Conservation (phyloP, 2,888 invertebrate species). For the Melinaea marsaeus region DNA sequence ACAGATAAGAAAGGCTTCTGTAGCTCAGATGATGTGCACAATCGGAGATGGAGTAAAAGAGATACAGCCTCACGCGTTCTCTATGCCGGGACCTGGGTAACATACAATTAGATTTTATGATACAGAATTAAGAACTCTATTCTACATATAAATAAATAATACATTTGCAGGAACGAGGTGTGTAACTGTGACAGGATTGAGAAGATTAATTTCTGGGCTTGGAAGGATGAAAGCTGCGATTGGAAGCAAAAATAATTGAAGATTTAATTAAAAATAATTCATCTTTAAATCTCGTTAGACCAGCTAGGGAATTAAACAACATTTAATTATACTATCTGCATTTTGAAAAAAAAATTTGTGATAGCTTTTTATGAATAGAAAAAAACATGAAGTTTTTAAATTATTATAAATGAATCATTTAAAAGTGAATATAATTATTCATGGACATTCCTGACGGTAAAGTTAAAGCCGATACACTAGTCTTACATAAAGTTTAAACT, state of each 20-base stretch:
- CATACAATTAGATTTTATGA: not conserved
- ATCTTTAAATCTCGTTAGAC: not conserved
- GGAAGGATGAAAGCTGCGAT: conserved; percentile 40
- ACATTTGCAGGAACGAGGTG: conserved; percentile 42
- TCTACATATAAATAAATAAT: not conserved
- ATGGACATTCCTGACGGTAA: no score
- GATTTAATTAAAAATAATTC: not conserved
- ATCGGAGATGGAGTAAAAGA: conserved; percentile 49
- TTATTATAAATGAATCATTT: no score
- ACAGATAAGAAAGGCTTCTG: conserved; percentile 49
- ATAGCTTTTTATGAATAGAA: no score
- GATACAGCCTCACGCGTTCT: conserved; percentile 51
- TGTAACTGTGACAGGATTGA: conserved; percentile 39
- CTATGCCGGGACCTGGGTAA: conserved; percentile 42
- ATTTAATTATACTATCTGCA: no score
- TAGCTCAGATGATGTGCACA: conserved; percentile 49
- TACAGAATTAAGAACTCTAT: not conserved
- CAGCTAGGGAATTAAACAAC: no score
- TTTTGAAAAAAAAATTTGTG: no score
- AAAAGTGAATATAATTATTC: no score
- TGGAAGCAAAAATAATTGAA: not conserved
- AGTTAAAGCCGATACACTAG: not conserved
- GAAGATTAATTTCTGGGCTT: conserved; percentile 37
- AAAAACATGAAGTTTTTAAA: no score
- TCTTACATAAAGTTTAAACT: not conserved